A percentile compares a stretch with the other conserved stretches of the same genome.
phyloP scores from a whole-genome alignment of 2,113 vertebrate species.

The Camelus dromedarius region DNA sequence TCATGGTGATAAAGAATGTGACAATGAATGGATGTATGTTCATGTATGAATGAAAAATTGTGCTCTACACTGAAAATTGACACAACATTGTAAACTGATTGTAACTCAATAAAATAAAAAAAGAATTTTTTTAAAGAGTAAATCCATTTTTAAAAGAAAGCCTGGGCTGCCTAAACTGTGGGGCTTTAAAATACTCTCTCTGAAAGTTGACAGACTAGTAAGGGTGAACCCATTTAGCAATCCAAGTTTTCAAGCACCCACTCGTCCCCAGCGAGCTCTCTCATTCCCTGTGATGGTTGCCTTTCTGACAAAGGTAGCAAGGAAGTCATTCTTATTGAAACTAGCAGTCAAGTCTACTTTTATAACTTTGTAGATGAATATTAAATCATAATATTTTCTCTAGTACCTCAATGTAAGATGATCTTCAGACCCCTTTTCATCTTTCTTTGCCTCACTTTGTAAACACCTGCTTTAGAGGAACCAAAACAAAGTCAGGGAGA shows the following conservation, averaged over 20 bases:
- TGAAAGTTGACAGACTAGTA: not conserved
- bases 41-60: no score
- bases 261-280: not conserved
- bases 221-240: not conserved
- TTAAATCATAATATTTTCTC: not conserved
- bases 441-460: not conserved
- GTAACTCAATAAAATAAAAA: no score
- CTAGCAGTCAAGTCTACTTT: not conserved
- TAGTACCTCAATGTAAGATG: not conserved
- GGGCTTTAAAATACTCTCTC: not conserved
- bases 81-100: no score
- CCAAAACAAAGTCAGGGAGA: not conserved
- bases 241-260: not conserved
- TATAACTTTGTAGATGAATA: not conserved
- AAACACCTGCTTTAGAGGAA: not conserved
- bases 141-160: not conserved
- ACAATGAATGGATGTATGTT: no score
- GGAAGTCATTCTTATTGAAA: not conserved
- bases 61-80: no score
- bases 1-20: no score
- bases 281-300: fast-evolving
- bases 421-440: not conserved
- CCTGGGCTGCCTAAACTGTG: not conserved
- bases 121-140: not conserved
- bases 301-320: not conserved